A percentile compares a stretch with the other conserved stretches of the same genome.
phyloP scores from a whole-genome alignment of 2,113 vertebrate genomes.

The Romanogobio albipinnatus region DNA sequence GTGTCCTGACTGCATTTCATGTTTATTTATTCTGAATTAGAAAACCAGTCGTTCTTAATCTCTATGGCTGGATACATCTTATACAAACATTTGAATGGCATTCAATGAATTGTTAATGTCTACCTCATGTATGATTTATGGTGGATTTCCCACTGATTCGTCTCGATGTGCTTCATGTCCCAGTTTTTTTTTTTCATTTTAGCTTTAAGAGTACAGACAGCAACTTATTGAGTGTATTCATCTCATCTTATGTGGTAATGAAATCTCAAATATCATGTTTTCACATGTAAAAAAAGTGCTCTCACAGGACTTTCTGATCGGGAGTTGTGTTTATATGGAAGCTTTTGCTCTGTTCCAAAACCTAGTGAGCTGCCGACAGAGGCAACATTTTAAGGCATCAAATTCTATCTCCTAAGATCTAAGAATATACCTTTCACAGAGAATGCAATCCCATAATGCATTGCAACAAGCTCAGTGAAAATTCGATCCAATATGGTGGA shows the following conservation, averaged over 20 bases:
- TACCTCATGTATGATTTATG: conserved; percentile 37
- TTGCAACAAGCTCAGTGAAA: not conserved
- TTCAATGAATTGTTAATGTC: not conserved
- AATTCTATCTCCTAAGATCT: not conserved
- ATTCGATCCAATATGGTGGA: no score
- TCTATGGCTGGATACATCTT: not conserved
- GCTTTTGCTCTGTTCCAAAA: not conserved
- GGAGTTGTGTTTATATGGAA: not conserved
- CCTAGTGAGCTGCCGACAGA: not conserved
- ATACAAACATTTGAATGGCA: conserved; percentile 34
- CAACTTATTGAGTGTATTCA: not conserved
- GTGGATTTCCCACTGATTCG: conserved; percentile 2
- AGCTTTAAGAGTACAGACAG: not conserved
- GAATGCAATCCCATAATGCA: not conserved
- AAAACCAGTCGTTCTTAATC: conserved; percentile 16
- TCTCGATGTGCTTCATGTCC: not conserved
- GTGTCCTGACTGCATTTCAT: conserved; percentile 13
- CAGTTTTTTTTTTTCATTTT: not conserved
- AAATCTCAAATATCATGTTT: conserved; percentile 5
- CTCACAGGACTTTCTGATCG: not conserved
- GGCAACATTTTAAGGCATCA: not conserved
- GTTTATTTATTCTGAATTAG: conserved; percentile 23
- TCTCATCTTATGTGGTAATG: not conserved
- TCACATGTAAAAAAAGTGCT: not conserved
- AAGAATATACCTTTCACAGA: not conserved